Base-by-base conservation (phyloP, 2,888 invertebrate genomes). In the Eueremaeus valkanovi region DNA sequence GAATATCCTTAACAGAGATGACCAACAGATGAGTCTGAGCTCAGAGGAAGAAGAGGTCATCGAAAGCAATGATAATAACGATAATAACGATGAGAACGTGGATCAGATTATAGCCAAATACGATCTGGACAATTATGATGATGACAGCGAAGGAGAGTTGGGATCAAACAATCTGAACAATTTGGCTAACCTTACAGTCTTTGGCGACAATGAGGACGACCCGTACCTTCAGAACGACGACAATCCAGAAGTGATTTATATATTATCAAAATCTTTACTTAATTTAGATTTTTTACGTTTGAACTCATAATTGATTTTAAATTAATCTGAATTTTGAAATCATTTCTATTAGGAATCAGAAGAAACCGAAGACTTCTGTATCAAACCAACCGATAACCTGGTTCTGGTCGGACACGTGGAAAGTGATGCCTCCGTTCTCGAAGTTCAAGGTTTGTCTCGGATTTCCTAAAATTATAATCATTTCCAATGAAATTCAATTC, bases 361-460 rank as follows among this genome's bases (percentile, higher is more conserved):
- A 75, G 85, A 95, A 81, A 91, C 91, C 80, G 95, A 95, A 81
- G 94, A 98, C 84, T 92, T 93, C 82, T 86, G 90, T 63, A 92
- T 98, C 68, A 92, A 92, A 83, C 88, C 90, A 0, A 88, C 88
- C 77, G 98, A 98, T 83, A 98, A 97, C 84, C 86, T 98, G 29
- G 86, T 98, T 29, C 84, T 94, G 18, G 89, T 92, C 0, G 95
- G 93, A 0, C 92, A 91, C 82, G 91, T 93, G 0, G 90, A 92
- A 80, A 92, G 90, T 80, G 93, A 94, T 84, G 89, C 91, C 18
- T 92, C 92, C 81, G 87, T 90, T 70, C 85, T 97, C 79, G 95
- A 96, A 88, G 89, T 96, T 58, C 91, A 92, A 86, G 89, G 92
- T 92, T 84, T 85, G 84, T 82, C 33, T 75, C 16, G 24, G 11